These are phyloP conservation scores for Synanthedon andrenaeformis DNA, from an alignment of 2,888 invertebrate genomes.

Conservation along the genomic window DNA sequence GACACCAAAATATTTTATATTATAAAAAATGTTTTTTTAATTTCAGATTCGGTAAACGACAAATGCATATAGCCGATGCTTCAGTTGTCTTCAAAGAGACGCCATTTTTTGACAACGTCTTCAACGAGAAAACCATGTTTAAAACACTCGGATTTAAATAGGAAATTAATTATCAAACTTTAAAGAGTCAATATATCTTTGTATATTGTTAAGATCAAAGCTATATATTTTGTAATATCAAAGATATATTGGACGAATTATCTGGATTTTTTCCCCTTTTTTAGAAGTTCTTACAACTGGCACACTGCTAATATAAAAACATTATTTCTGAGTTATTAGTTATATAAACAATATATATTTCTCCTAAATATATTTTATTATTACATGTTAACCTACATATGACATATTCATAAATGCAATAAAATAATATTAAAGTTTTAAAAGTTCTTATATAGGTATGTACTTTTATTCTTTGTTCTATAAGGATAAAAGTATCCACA, in stretches of 20 bases:
- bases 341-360: not conserved
- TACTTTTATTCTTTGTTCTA: too few relatives aligned
- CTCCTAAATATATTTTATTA: too few relatives aligned
- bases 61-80: constrained; percentile 59
- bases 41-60: constrained; percentile 58
- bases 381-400: too few relatives aligned
- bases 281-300: not conserved
- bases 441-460: too few relatives aligned
- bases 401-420: too few relatives aligned
- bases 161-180: constrained; percentile 8
- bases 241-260: too few relatives aligned
- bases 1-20: too few relatives aligned
- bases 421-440: too few relatives aligned
- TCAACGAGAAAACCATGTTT: constrained; percentile 38
- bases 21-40: constrained; percentile 4
- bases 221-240: too few relatives aligned
- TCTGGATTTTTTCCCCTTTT: too few relatives aligned
- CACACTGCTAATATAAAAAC: not conserved
- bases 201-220: not conserved
- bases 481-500: too few relatives aligned
- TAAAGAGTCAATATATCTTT: not conserved
- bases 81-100: constrained; percentile 56
- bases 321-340: not conserved
- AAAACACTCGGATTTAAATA: constrained; percentile 49
- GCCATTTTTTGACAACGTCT: constrained; percentile 42